These are phyloP conservation scores for Schizaphis graminum DNA, from an alignment of 2,888 invertebrate genomes.

Conservation along the genomic window DNA sequence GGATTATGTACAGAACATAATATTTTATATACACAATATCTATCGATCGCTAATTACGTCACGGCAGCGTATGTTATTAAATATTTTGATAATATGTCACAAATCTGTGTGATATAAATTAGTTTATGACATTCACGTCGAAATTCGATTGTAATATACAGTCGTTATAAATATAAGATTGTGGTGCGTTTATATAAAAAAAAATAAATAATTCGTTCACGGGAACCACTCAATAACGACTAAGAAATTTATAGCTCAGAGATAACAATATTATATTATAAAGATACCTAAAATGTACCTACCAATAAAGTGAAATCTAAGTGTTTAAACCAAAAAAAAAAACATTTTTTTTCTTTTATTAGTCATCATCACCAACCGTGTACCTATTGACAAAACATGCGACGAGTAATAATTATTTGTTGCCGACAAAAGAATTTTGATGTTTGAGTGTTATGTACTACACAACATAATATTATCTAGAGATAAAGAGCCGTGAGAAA, in stretches of 20 bases:
- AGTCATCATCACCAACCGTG: neutral
- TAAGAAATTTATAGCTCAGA: neutral
- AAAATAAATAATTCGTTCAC: neutral
- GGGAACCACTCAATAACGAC: neutral
- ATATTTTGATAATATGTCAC: neutral
- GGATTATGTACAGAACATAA: neutral
- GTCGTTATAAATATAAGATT: neutral
- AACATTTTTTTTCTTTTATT: slow-evolving; percentile 18
- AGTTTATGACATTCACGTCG: neutral
- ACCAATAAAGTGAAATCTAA: neutral
- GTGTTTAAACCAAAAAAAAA: neutral
- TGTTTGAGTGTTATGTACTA: slow-evolving; percentile 3
- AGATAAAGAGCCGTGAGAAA: neutral
- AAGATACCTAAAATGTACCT: neutral
- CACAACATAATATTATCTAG: neutral
- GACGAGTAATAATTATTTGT: slow-evolving; percentile 19
- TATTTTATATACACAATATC: neutral
- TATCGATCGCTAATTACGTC: neutral
- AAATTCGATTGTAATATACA: slow-evolving; percentile 19
- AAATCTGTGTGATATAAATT: slow-evolving; percentile 4
- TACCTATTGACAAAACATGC: slow-evolving; percentile 9
- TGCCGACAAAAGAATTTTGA: slow-evolving; percentile 19
- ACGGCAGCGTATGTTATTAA: neutral
- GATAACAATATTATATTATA: slow-evolving; percentile 27
- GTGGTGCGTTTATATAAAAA: neutral